These are phyloP conservation scores for Dexiosoma caninum DNA, from an alignment of 2,888 invertebrate species.

Conservation along the genomic window DNA sequence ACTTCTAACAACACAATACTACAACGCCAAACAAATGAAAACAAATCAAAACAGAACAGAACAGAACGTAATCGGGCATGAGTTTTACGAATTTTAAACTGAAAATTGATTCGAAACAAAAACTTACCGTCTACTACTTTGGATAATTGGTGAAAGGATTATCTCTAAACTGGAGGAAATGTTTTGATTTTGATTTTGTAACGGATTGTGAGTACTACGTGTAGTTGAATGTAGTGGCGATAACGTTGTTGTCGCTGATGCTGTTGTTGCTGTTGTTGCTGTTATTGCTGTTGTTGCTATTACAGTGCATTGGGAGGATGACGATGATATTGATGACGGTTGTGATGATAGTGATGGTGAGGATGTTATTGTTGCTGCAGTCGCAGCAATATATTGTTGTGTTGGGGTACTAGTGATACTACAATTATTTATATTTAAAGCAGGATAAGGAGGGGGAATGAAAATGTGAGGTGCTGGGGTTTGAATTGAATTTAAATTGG, in stretches of 20 bases:
- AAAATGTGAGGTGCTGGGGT: constrained; percentile 5
- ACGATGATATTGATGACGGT: constrained; percentile 47
- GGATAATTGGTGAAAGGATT: constrained; percentile 79
- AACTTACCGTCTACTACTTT: constrained; percentile 79
- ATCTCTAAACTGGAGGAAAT: constrained; percentile 79
- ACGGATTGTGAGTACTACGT: constrained; percentile 66
- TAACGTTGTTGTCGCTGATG: too few relatives aligned
- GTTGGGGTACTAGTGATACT: constrained; percentile 42
- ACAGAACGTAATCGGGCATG: background rate
- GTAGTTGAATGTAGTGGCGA: constrained; percentile 61
- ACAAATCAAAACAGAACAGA: too few relatives aligned
- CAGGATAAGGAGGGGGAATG: background rate
- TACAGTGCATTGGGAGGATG: constrained; percentile 53
- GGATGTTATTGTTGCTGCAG: constrained; percentile 51
- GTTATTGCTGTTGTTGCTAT: constrained; percentile 58
- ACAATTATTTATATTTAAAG: constrained; percentile 40
- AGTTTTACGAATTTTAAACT: constrained; percentile 1
- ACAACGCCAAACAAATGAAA: too few relatives aligned
- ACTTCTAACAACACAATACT: background rate
- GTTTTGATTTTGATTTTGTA: constrained; percentile 75
- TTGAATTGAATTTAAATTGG: constrained; percentile 59
- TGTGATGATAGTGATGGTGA: constrained; percentile 45
- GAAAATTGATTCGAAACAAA: constrained; percentile 47
- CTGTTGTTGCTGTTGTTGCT: constrained; percentile 1
- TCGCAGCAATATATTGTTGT: constrained; percentile 40